phyloP scores from a whole-genome alignment of 2,113 vertebrate genomes.

The Phoxinus phoxinus region DNA sequence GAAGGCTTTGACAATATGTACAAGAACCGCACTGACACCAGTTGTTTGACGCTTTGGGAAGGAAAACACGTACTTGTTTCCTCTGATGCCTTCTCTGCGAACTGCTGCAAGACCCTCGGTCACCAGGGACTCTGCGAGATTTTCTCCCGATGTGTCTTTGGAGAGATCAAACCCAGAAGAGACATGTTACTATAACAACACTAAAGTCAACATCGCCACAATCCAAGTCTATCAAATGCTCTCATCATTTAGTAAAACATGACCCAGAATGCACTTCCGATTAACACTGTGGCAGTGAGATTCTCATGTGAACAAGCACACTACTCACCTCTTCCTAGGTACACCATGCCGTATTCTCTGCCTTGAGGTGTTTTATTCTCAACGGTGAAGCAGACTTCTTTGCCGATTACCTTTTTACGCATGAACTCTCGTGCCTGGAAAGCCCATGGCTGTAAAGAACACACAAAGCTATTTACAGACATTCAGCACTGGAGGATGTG shows the following conservation, averaged over 20 bases:
- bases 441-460: conserved; percentile 86
- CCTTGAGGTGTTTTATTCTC: conserved; percentile 89
- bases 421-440: conserved; percentile 96
- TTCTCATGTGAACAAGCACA: neutral
- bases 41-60: neutral
- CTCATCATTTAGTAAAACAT: neutral
- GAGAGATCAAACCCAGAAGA: neutral
- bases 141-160: conserved; percentile 90
- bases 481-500: conserved; percentile 2
- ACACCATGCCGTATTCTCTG: conserved; percentile 94
- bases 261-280: neutral
- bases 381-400: conserved; percentile 97
- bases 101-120: conserved; percentile 88
- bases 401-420: conserved; percentile 96
- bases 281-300: neutral
- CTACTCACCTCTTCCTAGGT: conserved; percentile 89
- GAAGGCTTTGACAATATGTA: conserved; percentile 1
- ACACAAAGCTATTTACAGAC: conserved; percentile 30
- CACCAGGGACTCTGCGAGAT: conserved; percentile 92
- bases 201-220: no score
- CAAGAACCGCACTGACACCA: neutral
- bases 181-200: conserved; percentile 4
- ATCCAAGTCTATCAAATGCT: neutral
- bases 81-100: conserved; percentile 92
- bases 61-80: conserved; percentile 80